phyloP scores from a whole-genome alignment of 1,140 invertebrate species.

The Popillia japonica region DNA sequence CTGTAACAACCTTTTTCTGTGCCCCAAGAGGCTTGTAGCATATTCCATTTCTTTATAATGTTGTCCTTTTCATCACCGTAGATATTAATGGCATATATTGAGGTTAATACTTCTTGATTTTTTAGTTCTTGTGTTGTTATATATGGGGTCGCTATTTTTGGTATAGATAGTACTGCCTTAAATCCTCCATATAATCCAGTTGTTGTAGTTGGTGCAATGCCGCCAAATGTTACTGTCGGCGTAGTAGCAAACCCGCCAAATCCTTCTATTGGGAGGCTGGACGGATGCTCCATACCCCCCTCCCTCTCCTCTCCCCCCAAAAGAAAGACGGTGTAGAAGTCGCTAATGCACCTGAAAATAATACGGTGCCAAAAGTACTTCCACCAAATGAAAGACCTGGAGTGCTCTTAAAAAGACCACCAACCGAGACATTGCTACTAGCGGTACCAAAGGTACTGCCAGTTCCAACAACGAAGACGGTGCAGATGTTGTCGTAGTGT shows the following conservation, averaged over 20 bases:
- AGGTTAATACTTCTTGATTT: constrained; percentile 53
- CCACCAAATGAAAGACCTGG: constrained; percentile 48
- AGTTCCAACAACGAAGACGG: no score
- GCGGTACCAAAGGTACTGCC: no score
- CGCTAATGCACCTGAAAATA: constrained; percentile 47
- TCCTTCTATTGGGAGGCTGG: constrained; percentile 59
- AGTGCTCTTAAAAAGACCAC: not conserved
- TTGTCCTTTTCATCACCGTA: constrained; percentile 93
- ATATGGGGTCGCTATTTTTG: constrained; percentile 39
- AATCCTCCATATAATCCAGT: constrained; percentile 60
- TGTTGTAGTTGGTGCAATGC: constrained; percentile 56
- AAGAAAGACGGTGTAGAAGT: constrained; percentile 56
- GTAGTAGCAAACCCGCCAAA: constrained; percentile 61
- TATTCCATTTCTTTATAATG: constrained; percentile 92
- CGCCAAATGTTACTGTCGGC: constrained; percentile 56
- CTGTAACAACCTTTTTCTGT: constrained; percentile 80
- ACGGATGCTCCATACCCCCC: constrained; percentile 63
- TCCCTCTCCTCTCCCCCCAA: no score
- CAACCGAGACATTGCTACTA: constrained; percentile 39
- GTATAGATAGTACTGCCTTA: constrained; percentile 56
- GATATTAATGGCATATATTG: constrained; percentile 72
- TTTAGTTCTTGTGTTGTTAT: constrained; percentile 38
- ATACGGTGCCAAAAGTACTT: constrained; percentile 48
- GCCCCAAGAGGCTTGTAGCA: constrained; percentile 93
- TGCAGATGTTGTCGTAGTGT: no score